These are phyloP conservation scores for Choloepus hoffmanni DNA, from an alignment of 2,113 vertebrate genomes.

Conservation along the genomic window DNA sequence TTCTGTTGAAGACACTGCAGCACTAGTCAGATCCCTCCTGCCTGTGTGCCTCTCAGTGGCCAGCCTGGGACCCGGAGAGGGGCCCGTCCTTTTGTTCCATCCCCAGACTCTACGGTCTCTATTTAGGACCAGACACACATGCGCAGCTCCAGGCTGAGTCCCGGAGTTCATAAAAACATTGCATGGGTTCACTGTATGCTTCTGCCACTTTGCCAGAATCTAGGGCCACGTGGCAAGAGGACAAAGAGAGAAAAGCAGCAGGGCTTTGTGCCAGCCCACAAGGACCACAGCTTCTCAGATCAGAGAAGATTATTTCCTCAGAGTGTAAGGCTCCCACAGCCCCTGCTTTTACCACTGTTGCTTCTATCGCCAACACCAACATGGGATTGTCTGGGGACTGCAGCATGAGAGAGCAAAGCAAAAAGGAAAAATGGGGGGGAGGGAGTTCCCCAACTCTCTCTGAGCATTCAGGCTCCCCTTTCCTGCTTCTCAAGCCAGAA, in stretches of 20 bases:
- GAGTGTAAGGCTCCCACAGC: too few relatives aligned
- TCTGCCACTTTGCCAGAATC: background rate
- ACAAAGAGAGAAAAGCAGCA: background rate
- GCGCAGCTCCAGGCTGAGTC: background rate
- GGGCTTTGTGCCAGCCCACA: too few relatives aligned
- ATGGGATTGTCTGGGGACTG: background rate
- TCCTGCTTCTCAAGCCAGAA: background rate
- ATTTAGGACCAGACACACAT: too few relatives aligned
- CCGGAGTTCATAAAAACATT: background rate
- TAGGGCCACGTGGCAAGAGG: background rate
- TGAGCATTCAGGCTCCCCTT: background rate
- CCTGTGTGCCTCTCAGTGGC: too few relatives aligned
- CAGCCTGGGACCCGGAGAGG: too few relatives aligned
- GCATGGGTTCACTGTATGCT: background rate
- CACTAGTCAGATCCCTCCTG: too few relatives aligned
- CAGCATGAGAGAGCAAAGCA: background rate
- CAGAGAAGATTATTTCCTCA: background rate
- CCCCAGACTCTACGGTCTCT: background rate
- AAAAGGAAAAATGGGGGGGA: background rate
- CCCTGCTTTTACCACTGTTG: fast-evolving
- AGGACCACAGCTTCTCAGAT: background rate
- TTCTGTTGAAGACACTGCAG: background rate
- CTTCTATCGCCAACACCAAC: fast-evolving
- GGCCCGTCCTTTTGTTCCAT: fast-evolving
- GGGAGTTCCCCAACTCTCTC: background rate